A percentile compares a stretch with the other conserved stretches of the same genome.
phyloP scores from a whole-genome alignment of 2,888 invertebrate genomes.

The Mycogona germanica region DNA sequence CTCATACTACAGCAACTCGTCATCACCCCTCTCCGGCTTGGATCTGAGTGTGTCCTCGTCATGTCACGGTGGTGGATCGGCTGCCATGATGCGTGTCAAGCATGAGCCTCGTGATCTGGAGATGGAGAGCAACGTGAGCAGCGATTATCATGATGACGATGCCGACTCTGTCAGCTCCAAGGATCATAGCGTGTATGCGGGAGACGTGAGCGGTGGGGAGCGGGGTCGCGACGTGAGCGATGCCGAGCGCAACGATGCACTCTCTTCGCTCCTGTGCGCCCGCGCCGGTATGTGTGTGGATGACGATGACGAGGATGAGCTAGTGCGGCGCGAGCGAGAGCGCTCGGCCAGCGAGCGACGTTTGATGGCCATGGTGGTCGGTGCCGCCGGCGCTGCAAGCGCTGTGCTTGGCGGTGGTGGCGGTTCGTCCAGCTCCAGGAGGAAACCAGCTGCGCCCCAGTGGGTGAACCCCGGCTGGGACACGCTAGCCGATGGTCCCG shows the following conservation, averaged over 20 bases:
- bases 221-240: slow-evolving; percentile 17
- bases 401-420: background rate
- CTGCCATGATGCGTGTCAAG: background rate
- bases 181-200: slow-evolving; percentile 16
- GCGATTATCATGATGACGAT: slow-evolving; percentile 45
- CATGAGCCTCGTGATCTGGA: slow-evolving; percentile 11
- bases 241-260: no score
- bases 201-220: slow-evolving; percentile 12
- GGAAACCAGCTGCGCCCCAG: slow-evolving; percentile 93
- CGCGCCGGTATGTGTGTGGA: background rate
- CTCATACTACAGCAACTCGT: slow-evolving; percentile 30
- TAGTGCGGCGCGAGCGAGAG: slow-evolving; percentile 10
- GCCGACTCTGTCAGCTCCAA: slow-evolving; percentile 21
- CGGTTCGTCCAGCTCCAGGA: slow-evolving; percentile 44
- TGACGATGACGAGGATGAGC: no score
- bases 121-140: slow-evolving; percentile 17
- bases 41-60: slow-evolving; percentile 67
- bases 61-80: slow-evolving; percentile 10
- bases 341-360: no score
- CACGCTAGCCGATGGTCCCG: slow-evolving; percentile 30
- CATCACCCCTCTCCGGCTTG: slow-evolving; percentile 57
- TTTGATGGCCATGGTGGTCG: no score
- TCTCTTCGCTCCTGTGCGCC: background rate
- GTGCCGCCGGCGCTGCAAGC: background rate
- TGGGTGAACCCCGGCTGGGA: slow-evolving; percentile 96